Conservation (phyloP, 2,888 invertebrate species). For the Orthosia cruda region DNA sequence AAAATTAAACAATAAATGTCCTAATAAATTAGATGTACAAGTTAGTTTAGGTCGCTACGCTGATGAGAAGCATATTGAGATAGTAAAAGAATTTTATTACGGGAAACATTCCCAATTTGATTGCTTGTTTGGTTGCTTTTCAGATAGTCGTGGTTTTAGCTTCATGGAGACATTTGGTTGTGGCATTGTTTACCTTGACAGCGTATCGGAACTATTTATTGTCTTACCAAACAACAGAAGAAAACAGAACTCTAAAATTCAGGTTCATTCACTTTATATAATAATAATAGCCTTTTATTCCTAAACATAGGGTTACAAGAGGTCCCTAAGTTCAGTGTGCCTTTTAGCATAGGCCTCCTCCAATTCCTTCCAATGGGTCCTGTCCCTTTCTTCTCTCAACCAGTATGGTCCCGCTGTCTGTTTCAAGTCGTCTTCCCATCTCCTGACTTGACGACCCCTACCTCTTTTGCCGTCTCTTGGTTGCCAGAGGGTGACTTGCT, state of each 20-base stretch:
- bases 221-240: not conserved
- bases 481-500: no score
- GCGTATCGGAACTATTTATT: constrained; percentile 8
- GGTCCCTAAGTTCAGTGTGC: no score
- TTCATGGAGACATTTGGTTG: constrained; percentile 65
- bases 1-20: constrained; percentile 87
- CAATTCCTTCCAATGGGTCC: no score
- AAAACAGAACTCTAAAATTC: constrained; percentile 2
- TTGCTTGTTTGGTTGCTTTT: constrained; percentile 71
- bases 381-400: no score
- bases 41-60: constrained; percentile 80
- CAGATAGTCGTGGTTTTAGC: constrained; percentile 42
- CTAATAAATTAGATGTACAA: constrained; percentile 85
- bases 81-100: constrained; percentile 87
- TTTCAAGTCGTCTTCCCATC: no score
- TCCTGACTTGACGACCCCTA: no score
- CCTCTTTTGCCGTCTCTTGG: no score
- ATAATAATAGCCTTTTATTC: no score
- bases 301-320: no score
- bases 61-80: constrained; percentile 87
- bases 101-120: constrained; percentile 83
- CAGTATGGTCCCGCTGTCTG: no score
- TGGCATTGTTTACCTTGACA: constrained; percentile 49
- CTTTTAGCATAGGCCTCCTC: no score
- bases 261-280: constrained; percentile 22